Conservation (phyloP, 2,797 vertebrate genomes). For the Acipenser oxyrinchus region DNA sequence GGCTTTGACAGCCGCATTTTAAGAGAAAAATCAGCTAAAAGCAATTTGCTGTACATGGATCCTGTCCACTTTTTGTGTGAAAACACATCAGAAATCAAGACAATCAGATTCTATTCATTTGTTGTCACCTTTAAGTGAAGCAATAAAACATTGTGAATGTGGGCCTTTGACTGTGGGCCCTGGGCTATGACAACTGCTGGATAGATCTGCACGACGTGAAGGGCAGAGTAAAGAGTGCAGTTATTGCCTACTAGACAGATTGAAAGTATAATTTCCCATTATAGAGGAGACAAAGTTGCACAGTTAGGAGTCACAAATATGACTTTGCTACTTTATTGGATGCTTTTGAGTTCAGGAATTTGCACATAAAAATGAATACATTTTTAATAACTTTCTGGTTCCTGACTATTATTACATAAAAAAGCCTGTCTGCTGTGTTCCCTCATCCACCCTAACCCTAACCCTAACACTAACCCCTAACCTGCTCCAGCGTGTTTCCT, state of each 20-base stretch:
- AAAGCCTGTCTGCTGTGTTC: too few relatives aligned
- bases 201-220: constrained; percentile 30
- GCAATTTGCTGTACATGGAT: constrained; percentile 46
- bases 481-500: too few relatives aligned
- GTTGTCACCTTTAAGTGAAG: constrained; percentile 67
- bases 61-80: constrained; percentile 33
- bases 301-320: constrained; percentile 26
- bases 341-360: constrained; percentile 51
- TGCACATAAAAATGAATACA: constrained; percentile 22
- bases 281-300: constrained; percentile 30
- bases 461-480: too few relatives aligned
- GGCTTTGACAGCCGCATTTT: constrained; percentile 37
- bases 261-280: constrained; percentile 74
- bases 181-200: constrained; percentile 50
- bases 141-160: constrained; percentile 52
- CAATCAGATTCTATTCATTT: constrained; percentile 46
- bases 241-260: constrained; percentile 70
- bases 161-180: constrained; percentile 18
- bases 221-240: constrained; percentile 26
- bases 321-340: constrained; percentile 55
- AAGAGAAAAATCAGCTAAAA: constrained; percentile 31
- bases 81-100: constrained; percentile 19
- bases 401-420: too few relatives aligned
- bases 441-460: too few relatives aligned
- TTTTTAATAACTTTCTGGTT: constrained; percentile 2